Conservation (phyloP, 2,113 vertebrate species). For the Anas platyrhynchos region DNA sequence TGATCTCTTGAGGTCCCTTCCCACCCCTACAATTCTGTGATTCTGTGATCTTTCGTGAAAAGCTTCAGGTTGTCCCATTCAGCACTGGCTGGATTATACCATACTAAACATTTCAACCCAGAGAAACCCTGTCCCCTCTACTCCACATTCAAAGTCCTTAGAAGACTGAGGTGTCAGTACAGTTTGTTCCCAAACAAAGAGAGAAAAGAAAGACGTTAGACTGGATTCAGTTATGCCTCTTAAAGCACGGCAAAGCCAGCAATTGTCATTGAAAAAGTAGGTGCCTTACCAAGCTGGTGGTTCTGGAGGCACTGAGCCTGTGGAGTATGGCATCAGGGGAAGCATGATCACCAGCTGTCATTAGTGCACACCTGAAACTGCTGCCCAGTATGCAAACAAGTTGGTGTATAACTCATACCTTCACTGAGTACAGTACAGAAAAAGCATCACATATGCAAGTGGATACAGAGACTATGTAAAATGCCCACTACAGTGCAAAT, state of each 20-base stretch:
- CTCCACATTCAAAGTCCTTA: not conserved
- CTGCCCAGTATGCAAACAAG: accelerated
- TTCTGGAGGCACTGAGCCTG: not conserved
- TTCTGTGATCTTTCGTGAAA: too few species aligned
- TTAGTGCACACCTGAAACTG: not conserved
- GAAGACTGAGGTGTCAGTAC: not conserved
- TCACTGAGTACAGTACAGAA: not conserved
- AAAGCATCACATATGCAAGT: not conserved
- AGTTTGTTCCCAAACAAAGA: not conserved
- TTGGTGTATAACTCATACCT: accelerated
- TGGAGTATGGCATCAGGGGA: accelerated
- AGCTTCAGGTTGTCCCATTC: not conserved
- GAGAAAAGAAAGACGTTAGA: not conserved
- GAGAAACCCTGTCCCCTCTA: not conserved
- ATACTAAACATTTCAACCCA: not conserved
- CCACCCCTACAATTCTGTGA: too few species aligned
- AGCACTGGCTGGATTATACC: not conserved
- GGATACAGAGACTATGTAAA: not conserved
- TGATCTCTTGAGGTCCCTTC: too few species aligned
- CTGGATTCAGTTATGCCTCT: not conserved
- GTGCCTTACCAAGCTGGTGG: not conserved
- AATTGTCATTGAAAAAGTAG: not conserved
- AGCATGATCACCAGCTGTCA: accelerated
- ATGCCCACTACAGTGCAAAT: accelerated
- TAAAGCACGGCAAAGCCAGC: not conserved